Base-by-base conservation (phyloP, 2,113 vertebrate species). In the Cromileptes altivelis region DNA sequence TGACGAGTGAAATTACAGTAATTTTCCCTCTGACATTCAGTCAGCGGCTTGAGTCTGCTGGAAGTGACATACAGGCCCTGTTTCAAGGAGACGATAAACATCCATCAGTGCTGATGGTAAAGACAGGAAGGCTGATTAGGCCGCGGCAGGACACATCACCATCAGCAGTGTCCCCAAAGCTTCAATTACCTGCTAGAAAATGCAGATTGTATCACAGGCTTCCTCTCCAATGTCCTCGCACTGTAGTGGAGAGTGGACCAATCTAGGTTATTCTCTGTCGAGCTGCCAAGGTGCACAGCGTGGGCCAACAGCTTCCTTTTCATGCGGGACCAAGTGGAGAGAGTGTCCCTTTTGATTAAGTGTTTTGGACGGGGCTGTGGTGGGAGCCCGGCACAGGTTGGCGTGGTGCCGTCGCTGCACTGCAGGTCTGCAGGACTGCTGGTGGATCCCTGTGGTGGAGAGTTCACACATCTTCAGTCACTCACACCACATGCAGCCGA, bases 331-430 rank as follows among this genome's bases (percentile, higher is more conserved):
- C 89, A 70, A 89, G 70, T 19, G 72, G 72, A 81, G 69, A 67
- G 71, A 85, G 64, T 77, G 87, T 91, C 91, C 55, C 75, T 53
- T 90, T 65, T 88, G 77, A 88, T 92, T 82, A 88, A 89, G 62
- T 47, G 80, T 71, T 85, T 75, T 85, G 89, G 89, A 86, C 9
- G 45, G 47, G 70, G 68, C 70, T 49, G 81, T 37, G 73, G 85
- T 64, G 80, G 68, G 70, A 86, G 70, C 80, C 63, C 42, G 30
- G 86, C 56, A 50, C 82, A 74, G 81, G 67, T 18, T 85, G 85
- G 86, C 81, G 21, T 49, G 88, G 72, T 68, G 86, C 90, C 74
- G 21, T 61, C 30, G 71, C 75, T 58, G 71, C 81, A 21, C 84
- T 64, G 68, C 80, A 60, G 87, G 81, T 77, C 63, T 76, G 50